These are phyloP conservation scores for Mercenaria mercenaria DNA, from an alignment of 1,140 invertebrate species.

Conservation along the genomic window DNA sequence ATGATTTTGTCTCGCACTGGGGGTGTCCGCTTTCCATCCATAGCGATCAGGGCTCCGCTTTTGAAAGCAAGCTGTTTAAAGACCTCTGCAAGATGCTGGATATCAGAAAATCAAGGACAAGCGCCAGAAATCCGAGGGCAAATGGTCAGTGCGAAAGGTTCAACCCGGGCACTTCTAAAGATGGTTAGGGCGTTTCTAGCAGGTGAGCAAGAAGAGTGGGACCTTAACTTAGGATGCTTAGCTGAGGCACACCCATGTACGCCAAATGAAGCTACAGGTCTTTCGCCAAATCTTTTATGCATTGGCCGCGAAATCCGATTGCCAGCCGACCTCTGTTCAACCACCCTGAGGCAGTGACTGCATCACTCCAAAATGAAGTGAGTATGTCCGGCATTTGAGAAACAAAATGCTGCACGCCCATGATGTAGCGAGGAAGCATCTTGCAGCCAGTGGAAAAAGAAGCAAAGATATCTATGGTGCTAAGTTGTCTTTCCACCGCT, in stretches of 20 bases:
- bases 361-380: neutral
- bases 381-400: neutral
- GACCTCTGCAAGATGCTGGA: neutral
- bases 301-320: constrained; percentile 9
- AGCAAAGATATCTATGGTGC: constrained; percentile 43
- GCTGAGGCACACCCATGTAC: neutral
- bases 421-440: constrained; percentile 2
- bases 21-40: neutral
- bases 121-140: neutral
- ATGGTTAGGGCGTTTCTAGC: neutral
- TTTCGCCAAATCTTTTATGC: neutral
- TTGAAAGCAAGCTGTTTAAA: neutral
- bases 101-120: neutral
- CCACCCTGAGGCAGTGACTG: neutral
- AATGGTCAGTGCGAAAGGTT: neutral
- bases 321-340: neutral
- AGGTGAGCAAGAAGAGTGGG: constrained; percentile 17
- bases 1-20: neutral
- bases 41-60: neutral
- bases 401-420: neutral
- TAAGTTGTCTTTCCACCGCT: constrained; percentile 1
- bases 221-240: constrained; percentile 1
- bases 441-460: neutral
- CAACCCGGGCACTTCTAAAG: neutral
- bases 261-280: neutral